Base-by-base conservation (phyloP, 2,113 vertebrate species). In the Burhinus oedicnemus region DNA sequence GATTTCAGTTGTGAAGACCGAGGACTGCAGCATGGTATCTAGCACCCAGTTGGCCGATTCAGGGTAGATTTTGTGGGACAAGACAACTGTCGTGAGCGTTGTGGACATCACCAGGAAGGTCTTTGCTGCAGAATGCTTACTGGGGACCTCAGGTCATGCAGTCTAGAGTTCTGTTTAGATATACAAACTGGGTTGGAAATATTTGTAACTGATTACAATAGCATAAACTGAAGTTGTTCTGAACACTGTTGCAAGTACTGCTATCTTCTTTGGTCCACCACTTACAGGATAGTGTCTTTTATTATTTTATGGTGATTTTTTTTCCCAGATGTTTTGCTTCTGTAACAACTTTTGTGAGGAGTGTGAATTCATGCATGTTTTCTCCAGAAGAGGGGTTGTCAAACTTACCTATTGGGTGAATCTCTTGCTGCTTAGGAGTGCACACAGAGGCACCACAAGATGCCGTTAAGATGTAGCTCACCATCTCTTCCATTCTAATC, bases 151-250 rank as follows among this genome's bases (percentile, higher is more conserved):
- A 21, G 40, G 3, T 22, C 34, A 1, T 30, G 40, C 51, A 8
- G 3, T 9, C 21, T 12, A 12, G 44, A 21, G 12, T 7, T 44
- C 55, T 55, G 8, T 12, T 4, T 6, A 16, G 32, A 6, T 70
- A 36, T 2, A 4, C 3, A 0, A 23, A 21, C 32, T 3, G 7
- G 27, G 26, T 40, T 76, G 70, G 51, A 19, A 9, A 8, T 18
- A 15, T 6, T 55, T 74, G 0, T 5, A 27, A 40, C 16, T 15
- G 51, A 0, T 34, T 9, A 5, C 18, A 21, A 0, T 15, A 17
- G 6, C 26, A 23, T 30, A 6, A 72, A 8, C 49, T 57, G 42
- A 29, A 16, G 18, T 2, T 64, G 26, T 76, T 76, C 12, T 26
- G 52, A 7, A 20, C 61, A 1, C 20, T 34, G 2, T 6, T 55